Evolutionary conservation across 1,140 invertebrate species (phyloP).

Genomic region (Drosophila trapezifrons): DNA sequence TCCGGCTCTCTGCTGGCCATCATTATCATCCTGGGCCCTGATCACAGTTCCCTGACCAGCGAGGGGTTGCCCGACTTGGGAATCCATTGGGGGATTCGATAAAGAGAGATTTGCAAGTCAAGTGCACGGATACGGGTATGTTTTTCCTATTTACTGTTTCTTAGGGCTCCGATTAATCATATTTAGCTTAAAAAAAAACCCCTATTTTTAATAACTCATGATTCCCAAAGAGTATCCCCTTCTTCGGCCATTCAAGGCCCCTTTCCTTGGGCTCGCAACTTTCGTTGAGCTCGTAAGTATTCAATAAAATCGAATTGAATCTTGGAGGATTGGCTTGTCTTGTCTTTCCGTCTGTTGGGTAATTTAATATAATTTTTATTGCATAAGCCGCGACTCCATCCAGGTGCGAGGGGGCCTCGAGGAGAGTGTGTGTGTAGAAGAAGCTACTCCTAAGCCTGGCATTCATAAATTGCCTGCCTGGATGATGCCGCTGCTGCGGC

Average conservation of each 20-base stretch:
- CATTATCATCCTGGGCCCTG: slow-evolving; percentile 12
- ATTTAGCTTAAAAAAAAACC: too few relatives aligned
- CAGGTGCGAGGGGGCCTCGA: neutral
- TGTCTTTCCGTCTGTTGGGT: slow-evolving; percentile 62
- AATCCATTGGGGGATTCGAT: neutral
- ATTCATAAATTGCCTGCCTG: slow-evolving; percentile 70
- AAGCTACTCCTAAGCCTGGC: slow-evolving; percentile 63
- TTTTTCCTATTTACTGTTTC: neutral
- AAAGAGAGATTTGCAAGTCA: slow-evolving; percentile 15
- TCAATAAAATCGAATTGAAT: slow-evolving; percentile 76
- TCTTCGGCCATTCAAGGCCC: neutral
- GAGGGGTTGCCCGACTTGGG: neutral
- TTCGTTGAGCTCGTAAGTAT: slow-evolving; percentile 69
- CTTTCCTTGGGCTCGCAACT: slow-evolving; percentile 14
- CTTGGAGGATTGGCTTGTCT: slow-evolving; percentile 47
- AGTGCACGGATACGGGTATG: neutral
- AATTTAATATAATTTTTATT: slow-evolving; percentile 83
- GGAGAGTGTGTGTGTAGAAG: slow-evolving; percentile 11
- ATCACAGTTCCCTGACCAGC: neutral
- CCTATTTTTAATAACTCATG: too few relatives aligned
- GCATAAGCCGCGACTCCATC: slow-evolving; percentile 51
- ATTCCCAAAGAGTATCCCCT: slow-evolving; percentile 17
- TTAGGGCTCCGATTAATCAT: neutral
- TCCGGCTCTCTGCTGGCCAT: slow-evolving; percentile 9
- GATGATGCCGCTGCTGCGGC: slow-evolving; percentile 16